Base-by-base conservation (phyloP, 2,113 vertebrate genomes). In the Lasiurus cinereus region DNA sequence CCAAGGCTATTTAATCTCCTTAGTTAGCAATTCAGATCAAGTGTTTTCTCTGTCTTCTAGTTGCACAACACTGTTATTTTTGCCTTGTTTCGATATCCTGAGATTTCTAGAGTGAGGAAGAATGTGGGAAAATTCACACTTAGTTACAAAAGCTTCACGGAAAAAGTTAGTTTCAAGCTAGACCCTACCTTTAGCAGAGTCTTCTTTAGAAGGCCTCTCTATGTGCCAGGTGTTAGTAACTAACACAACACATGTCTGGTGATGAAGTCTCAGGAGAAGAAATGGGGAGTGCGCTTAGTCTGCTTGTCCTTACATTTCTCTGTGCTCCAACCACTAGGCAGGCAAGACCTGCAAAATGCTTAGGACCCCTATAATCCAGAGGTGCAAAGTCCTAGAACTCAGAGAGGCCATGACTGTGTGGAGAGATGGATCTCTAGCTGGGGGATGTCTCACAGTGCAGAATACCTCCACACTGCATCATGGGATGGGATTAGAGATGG, bases 81-180 rank as follows among this genome's bases (percentile, higher is more conserved):
- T 93, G 24, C 62, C 21, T 89, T 94, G 59, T 76, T 33, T 56
- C 92, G 48, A 64, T 92, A 82, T 13, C 50, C 78, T 66, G 24
- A 85, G 84, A 83, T 85, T 94, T 96, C 79, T 80, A 59, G 46
- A 90, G 67, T 83, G 86, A 96, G 12, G 21, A 85, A 16, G n/a
- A 87, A 93, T 64, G 5, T 89, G 46, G 66, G 12, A 56, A 97
- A 73, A 88, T 72, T 52, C 64, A 79, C 59, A 29, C 39, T 50
- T 76, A 48, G 5, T 88, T 52, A 79, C n/a, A 70, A 86, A 96
- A 92, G 1, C 31, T 88, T 94, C 31, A n/a, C 48, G 52, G 86
- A 50, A 73, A 69, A 92, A 66, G 48, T 88, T 83, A 12, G 6
- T 94, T 93, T 94, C 29, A 4, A 52, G 31, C 31, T 72, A 18